phyloP scores from a whole-genome alignment of 2,113 vertebrate species.

The Thermophis baileyi region DNA sequence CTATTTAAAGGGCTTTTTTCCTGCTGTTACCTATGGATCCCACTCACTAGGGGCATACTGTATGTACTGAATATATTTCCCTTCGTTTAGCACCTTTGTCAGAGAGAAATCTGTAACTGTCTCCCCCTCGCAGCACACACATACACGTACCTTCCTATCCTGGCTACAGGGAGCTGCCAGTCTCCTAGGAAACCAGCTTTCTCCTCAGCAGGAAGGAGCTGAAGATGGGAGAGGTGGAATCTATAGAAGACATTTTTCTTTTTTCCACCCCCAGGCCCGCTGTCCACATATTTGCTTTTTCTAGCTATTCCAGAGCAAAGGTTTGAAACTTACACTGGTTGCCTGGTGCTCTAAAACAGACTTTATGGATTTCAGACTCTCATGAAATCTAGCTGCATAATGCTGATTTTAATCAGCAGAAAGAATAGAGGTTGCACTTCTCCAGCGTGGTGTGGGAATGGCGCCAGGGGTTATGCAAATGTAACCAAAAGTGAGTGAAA shows the following conservation, averaged over 20 bases:
- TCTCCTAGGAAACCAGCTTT: slow-evolving; percentile 35
- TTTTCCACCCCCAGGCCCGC: slow-evolving; percentile 14
- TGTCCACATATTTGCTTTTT: neutral
- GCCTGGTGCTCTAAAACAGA: neutral
- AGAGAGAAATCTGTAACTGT: slow-evolving; percentile 26
- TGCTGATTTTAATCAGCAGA: neutral
- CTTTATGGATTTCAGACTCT: neutral
- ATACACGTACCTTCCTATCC: neutral
- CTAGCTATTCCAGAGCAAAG: neutral
- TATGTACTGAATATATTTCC: slow-evolving; percentile 25
- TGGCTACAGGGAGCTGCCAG: neutral
- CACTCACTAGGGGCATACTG: slow-evolving; percentile 8
- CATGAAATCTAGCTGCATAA: neutral
- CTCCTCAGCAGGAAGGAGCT: slow-evolving; percentile 5
- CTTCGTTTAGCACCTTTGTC: slow-evolving; percentile 35
- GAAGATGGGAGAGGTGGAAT: slow-evolving; percentile 2
- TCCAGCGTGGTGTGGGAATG: neutral
- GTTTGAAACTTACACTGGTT: neutral
- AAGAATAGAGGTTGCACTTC: neutral
- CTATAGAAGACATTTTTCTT: slow-evolving; percentile 6
- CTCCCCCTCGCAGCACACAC: neutral
- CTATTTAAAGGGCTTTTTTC: slow-evolving; percentile 15
- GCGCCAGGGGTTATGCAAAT: neutral
- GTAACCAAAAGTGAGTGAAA: neutral
- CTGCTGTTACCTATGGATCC: slow-evolving; percentile 1